These are phyloP conservation scores for Prionailurus bengalensis DNA, from an alignment of 2,113 vertebrate species.

Conservation along the genomic window DNA sequence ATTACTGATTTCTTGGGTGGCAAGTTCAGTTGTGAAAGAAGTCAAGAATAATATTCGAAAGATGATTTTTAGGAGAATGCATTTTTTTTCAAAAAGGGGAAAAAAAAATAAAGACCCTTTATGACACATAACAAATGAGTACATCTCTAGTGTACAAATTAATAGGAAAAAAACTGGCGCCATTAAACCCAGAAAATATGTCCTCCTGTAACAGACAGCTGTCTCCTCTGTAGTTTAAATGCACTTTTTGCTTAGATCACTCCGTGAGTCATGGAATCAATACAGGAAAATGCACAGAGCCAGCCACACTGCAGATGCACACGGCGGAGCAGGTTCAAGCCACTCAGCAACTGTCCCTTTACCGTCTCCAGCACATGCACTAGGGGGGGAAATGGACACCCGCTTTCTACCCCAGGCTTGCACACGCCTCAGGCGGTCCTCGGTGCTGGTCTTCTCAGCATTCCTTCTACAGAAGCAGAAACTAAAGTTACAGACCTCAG, in stretches of 20 bases:
- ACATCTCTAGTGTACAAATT: slow-evolving; percentile 73
- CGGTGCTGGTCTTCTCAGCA: neutral
- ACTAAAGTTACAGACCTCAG: neutral
- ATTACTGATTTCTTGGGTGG: neutral
- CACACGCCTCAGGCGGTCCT: neutral
- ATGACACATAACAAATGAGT: slow-evolving; percentile 64
- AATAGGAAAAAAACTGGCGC: slow-evolving; percentile 86
- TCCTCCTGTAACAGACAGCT: slow-evolving; percentile 88
- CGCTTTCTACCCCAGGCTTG: neutral
- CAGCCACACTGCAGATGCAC: slow-evolving; percentile 59
- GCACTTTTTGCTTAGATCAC: slow-evolving; percentile 85
- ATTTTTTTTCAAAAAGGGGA: neutral
- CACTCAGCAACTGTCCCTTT: neutral
- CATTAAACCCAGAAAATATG: slow-evolving; percentile 84
- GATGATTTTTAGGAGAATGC: neutral
- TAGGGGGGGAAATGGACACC: neutral
- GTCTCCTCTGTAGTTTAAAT: slow-evolving; percentile 88
- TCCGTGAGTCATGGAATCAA: slow-evolving; percentile 89
- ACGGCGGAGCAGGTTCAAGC: neutral
- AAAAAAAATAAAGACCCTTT: slow-evolving; percentile 71
- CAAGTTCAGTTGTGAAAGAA: slow-evolving; percentile 51
- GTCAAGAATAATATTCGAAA: slow-evolving; percentile 34
- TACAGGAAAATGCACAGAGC: slow-evolving; percentile 81
- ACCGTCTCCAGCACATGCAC: neutral
- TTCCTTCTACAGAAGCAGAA: slow-evolving; percentile 20